Evolutionary conservation across 1,140 invertebrate genomes (phyloP).

Genomic region (Drosophila mauritiana): DNA sequence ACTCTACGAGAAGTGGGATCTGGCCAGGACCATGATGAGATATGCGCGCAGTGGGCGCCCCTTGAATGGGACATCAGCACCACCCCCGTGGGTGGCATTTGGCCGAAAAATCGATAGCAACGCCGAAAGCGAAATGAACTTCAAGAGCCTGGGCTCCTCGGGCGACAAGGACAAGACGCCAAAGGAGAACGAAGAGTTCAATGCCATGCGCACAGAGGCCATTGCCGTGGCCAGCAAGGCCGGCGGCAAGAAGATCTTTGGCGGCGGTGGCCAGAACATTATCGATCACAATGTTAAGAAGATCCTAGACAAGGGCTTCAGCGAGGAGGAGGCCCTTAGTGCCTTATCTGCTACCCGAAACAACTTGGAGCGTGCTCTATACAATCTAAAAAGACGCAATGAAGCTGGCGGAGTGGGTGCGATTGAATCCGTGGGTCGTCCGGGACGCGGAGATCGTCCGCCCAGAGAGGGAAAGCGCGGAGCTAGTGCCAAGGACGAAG

Average conservation of each 20-base stretch:
- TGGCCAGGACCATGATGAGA: constrained; percentile 91
- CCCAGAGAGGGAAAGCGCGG: constrained; percentile 66
- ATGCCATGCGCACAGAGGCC: constrained; percentile 92
- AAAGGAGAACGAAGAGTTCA: constrained; percentile 92
- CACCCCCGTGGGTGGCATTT: constrained; percentile 95
- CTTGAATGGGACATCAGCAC: constrained; percentile 90
- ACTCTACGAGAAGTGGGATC: constrained; percentile 95
- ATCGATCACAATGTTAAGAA: constrained; percentile 92
- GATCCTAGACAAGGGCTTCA: constrained; percentile 92
- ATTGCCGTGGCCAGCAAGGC: constrained; percentile 94
- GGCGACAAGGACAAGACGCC: constrained; percentile 87
- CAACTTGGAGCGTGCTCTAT: constrained; percentile 90
- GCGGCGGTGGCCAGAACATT: constrained; percentile 89
- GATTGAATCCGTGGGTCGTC: constrained; percentile 84
- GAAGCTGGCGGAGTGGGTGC: constrained; percentile 76
- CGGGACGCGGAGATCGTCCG: constrained; percentile 81
- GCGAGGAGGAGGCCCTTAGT: constrained; percentile 90
- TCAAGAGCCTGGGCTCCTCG: constrained; percentile 87
- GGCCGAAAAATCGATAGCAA: constrained; percentile 88
- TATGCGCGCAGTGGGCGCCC: constrained; percentile 88
- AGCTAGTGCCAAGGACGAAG: constrained; percentile 87
- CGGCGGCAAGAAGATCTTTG: constrained; percentile 90
- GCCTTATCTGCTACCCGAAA: constrained; percentile 90
- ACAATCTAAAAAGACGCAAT: constrained; percentile 87
- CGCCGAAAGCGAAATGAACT: constrained; percentile 88